These are phyloP conservation scores for Ammodytes marinus DNA, from an alignment of 2,113 vertebrate genomes.

Conservation along the genomic window DNA sequence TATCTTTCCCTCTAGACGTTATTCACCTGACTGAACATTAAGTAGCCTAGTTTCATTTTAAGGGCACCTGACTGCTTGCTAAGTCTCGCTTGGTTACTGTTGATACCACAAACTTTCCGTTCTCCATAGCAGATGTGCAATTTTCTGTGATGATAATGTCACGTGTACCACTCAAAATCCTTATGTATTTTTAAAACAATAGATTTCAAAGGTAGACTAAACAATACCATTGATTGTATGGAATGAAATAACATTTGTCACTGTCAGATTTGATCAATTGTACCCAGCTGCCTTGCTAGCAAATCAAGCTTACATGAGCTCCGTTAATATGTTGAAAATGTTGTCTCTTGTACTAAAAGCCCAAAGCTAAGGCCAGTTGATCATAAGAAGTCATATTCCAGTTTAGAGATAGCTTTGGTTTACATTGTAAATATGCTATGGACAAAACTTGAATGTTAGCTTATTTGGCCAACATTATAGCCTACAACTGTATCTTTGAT, in stretches of 20 bases:
- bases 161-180: not conserved
- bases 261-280: not conserved
- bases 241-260: not conserved
- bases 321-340: not conserved
- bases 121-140: not conserved
- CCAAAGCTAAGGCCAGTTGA: not conserved
- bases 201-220: not conserved
- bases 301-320: not conserved
- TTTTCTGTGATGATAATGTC: not conserved
- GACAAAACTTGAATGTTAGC: not conserved
- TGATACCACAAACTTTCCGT: not conserved
- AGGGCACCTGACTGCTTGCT: not conserved
- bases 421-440: not conserved
- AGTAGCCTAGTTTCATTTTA: not conserved
- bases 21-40: not conserved
- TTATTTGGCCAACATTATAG: too few species aligned
- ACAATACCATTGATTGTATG: not conserved
- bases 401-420: not conserved
- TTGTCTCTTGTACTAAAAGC: not conserved
- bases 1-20: conserved; percentile 1
- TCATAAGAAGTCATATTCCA: not conserved
- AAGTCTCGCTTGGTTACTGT: not conserved
- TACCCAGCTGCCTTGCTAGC: not conserved
- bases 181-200: not conserved
- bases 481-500: too few species aligned